Conservation (phyloP, 2,113 vertebrate species). For the Tetrao urogallus region DNA sequence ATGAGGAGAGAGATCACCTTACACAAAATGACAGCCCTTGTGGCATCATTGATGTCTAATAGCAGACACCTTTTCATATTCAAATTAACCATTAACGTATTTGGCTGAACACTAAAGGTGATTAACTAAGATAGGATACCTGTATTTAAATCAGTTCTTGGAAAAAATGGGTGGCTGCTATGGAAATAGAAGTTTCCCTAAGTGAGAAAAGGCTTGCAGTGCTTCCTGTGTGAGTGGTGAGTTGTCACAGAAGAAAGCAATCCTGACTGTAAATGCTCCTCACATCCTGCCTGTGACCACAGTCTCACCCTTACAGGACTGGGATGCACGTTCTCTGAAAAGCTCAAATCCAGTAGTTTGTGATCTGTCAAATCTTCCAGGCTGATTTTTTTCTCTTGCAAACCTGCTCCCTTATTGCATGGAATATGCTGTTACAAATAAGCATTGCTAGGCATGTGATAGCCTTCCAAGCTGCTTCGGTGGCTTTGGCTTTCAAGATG, state of each 20-base stretch:
- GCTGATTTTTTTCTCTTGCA: not conserved
- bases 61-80: not conserved
- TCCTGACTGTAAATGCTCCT: not conserved
- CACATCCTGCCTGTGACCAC: not conserved
- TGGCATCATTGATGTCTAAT: not conserved
- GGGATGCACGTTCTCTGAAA: not conserved
- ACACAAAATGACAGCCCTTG: not conserved
- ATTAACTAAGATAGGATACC: not conserved
- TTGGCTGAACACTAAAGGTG: not conserved
- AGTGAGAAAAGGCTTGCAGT: not conserved
- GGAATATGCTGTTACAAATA: not conserved
- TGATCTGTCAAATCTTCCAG: not conserved
- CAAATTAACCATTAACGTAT: not conserved
- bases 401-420: not conserved
- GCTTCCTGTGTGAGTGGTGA: not conserved
- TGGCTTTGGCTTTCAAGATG: not conserved
- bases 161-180: rapidly evolving
- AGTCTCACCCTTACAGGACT: not conserved
- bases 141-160: not conserved
- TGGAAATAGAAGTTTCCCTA: not conserved
- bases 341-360: not conserved
- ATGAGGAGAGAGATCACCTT: not conserved
- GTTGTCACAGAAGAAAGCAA: not conserved
- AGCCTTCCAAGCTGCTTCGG: not conserved
- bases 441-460: not conserved